Evolutionary conservation across 2,113 vertebrate species (phyloP).

Genomic region (Xyrauchen texanus): DNA sequence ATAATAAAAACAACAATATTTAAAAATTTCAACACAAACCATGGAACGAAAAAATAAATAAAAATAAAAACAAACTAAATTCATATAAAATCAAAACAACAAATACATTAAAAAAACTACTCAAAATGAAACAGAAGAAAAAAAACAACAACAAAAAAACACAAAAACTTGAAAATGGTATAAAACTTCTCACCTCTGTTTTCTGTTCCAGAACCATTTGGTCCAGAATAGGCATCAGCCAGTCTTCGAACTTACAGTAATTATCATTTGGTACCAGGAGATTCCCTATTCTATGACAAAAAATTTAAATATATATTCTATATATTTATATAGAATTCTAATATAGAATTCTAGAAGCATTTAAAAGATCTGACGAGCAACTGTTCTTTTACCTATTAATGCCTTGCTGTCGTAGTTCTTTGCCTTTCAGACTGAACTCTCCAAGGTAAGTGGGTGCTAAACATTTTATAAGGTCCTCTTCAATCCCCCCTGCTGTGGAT

Average conservation of each 20-base stretch:
- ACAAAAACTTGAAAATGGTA: too few species aligned
- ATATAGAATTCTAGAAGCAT: background rate
- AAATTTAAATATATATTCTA: too few species aligned
- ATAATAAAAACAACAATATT: too few species aligned
- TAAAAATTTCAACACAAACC: background rate
- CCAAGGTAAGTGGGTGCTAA: slow-evolving; percentile 87
- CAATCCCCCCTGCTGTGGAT: slow-evolving; percentile 89
- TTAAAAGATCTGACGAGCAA: background rate
- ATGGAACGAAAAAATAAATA: too few species aligned
- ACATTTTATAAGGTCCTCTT: slow-evolving; percentile 95
- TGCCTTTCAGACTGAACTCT: slow-evolving; percentile 86
- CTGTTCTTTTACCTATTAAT: slow-evolving; percentile 83
- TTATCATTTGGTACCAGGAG: slow-evolving; percentile 92
- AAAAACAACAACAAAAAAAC: too few species aligned
- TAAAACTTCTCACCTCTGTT: slow-evolving; percentile 76
- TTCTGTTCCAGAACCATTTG: slow-evolving; percentile 92
- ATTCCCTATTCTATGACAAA: slow-evolving; percentile 86
- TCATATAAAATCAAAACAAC: too few species aligned
- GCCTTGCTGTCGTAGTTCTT: slow-evolving; percentile 83
- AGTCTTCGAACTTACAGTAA: slow-evolving; percentile 95
- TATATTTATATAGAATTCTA: too few species aligned
- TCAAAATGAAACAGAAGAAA: too few species aligned
- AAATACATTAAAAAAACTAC: too few species aligned
- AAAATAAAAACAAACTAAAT: too few species aligned
- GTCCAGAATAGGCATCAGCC: slow-evolving; percentile 93